Evolutionary conservation across 2,888 invertebrate genomes (phyloP), one percentile per base, ranked within the genome.

Genomic region (Iselma pallidipennis): DNA sequence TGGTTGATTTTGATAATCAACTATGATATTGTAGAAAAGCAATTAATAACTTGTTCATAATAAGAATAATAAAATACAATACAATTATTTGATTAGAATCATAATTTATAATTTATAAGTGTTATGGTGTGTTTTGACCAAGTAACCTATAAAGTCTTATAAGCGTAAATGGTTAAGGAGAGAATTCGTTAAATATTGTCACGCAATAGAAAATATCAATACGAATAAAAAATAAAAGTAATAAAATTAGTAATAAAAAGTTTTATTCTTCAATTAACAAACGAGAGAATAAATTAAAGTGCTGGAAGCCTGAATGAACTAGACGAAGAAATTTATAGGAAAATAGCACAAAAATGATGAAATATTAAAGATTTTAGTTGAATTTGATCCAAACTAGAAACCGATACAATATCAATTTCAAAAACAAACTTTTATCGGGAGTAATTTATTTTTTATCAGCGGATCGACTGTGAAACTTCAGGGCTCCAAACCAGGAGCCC

Each of bases 141-240:
- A 28, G 31, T 63, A 59, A 63, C 63, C 63, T 59, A 63, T 37
- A 59, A 59, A 63, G 50, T 45, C 21, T 33, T 54, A 54, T 14
- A 16, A 55, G 59, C 63, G 57, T 59, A 63, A 56, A 56, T 59
- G 59, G 63, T 12, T 28, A 51, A 26, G 28, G 52, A 55, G 33
- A 52, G 55, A 42, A 42, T 42, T 63, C 56, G 37, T 31, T 42
- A 55, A 63, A 51, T 63, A 37, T 59, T 51, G 59, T 63, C 63
- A 63, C 59, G 63, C 63, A 56, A 55, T 45, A 45, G 45, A 45
- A 45, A 45, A 45, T 16, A 31, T 10, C 0, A 28, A 23, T 54
- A 29, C 16, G 28, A 29, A 48, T 49, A 48, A 48, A 14, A 55
- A 55, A 48, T 6, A 7, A 25, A 23, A 26, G 26, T 2, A 25